Percentiles rank a stretch among this genome's conserved stretches.
These are phyloP conservation scores for Engraulis encrasicolus DNA, from an alignment of 2,113 vertebrate genomes.

Conservation along the genomic window DNA sequence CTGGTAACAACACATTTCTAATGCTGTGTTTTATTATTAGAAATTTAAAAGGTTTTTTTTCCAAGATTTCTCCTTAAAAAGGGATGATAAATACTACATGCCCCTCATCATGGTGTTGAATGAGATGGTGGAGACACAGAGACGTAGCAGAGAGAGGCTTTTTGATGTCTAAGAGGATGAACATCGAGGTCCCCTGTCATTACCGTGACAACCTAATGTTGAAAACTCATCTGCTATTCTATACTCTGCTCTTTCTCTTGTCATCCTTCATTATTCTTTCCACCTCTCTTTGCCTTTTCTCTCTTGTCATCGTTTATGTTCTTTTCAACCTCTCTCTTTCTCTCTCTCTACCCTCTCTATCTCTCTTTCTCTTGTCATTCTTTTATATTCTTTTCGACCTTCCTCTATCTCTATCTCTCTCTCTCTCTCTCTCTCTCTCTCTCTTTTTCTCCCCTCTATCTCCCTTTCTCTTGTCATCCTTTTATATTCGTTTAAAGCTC, in stretches of 20 bases:
- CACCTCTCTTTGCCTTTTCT: background rate
- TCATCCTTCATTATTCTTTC: background rate
- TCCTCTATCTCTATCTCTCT: background rate
- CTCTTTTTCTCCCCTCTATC: background rate
- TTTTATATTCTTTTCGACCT: background rate
- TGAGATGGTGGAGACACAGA: background rate
- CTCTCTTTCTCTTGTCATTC: background rate
- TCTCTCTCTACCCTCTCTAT: slow-evolving; percentile 8
- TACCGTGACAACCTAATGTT: background rate
- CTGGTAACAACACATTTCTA: too few species aligned
- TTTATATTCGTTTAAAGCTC: background rate
- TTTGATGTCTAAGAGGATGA: background rate
- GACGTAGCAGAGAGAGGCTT: background rate
- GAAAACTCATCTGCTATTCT: background rate
- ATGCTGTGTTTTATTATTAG: too few species aligned
- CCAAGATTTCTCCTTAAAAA: background rate
- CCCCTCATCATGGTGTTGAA: background rate
- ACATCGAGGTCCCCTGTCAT: background rate
- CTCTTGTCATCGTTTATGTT: background rate
- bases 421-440: too few species aligned
- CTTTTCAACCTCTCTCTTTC: background rate
- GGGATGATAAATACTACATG: background rate
- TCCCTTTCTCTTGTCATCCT: background rate
- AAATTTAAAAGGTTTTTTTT: too few species aligned
- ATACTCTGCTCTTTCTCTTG: background rate